Evolutionary conservation across 2,113 vertebrate genomes (phyloP).

Genomic region (Etia nguti): DNA sequence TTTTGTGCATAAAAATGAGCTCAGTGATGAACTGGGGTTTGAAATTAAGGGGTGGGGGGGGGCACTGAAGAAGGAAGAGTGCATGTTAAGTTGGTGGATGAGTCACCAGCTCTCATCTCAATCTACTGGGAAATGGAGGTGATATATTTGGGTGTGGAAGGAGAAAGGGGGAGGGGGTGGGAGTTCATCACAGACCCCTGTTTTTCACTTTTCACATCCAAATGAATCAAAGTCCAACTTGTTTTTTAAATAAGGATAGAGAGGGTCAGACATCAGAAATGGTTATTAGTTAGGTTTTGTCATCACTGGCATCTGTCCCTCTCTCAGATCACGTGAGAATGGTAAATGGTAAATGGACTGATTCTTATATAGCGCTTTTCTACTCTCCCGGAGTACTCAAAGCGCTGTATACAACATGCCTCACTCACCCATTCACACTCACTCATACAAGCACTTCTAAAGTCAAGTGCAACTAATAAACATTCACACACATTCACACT

Average conservation of each 20-base stretch:
- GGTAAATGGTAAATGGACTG: no score
- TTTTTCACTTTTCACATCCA: not conserved
- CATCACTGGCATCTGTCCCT: not conserved
- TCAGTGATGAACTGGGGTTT: not conserved
- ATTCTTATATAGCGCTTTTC: no score
- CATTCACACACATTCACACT: no score
- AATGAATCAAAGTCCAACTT: not conserved
- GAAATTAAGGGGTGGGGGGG: not conserved
- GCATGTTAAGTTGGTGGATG: conserved; percentile 37
- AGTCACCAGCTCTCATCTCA: conserved; percentile 49
- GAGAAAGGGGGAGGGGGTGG: not conserved
- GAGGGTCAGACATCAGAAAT: not conserved
- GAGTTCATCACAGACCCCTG: not conserved
- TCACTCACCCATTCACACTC: no score
- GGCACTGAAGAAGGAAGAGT: not conserved
- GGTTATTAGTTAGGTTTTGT: not conserved
- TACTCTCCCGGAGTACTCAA: no score
- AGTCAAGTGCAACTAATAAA: no score
- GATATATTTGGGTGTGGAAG: not conserved
- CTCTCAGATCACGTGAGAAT: not conserved
- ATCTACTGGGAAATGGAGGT: conserved; percentile 14
- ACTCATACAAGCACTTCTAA: no score
- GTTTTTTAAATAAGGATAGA: not conserved
- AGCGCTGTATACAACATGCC: no score
- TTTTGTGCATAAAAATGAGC: not conserved